Evolutionary conservation across 1,140 invertebrate species (phyloP), one percentile per base, ranked within the genome.

Genomic region (Chrysoperla carnea): DNA sequence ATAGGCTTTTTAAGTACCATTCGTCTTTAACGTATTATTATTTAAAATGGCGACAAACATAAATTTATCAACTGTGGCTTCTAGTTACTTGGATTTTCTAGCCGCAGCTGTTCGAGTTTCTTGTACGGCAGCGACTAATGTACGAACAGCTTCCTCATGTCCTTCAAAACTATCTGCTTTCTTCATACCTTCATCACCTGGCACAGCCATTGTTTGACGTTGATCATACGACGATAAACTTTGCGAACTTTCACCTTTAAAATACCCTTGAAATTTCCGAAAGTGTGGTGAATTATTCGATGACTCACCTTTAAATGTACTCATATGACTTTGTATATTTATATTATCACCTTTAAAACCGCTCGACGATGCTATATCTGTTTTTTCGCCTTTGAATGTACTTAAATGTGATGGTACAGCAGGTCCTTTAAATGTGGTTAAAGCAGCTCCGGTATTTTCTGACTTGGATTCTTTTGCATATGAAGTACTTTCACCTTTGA

Each of bases 131-230:
- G 76, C 75, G 4, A 81, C 77, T 37, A 81, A 57, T 6, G 75
- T 78, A 40, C 76, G 64, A 5, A 81, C 76, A 6, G 76, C 76
- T 50, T 80, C 76, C 55, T 81, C 78, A 54, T 81, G 77, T 3
- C 77, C 76, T 57, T 77, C 75, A 52, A 78, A 77, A 52, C 73
- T 76, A 49, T 77, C 74, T 1, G 74, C 70, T 55, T 76, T 75
- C 42, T 71, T 67, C 11, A 75, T 49, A 14, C 68, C 61, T 6
- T 59, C 40, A 7, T 43, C 42, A 17, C 42, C 44, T 8, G 45
- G 48, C 6, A 39, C 41, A 23, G 31, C 40, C 13, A 38, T 40
- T 15, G 44, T 44, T 15, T 43, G 13, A 23, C 46, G 17, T 23
- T 23, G 17, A 5, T 23, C 17, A 29, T 41, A 42, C 6, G 45